Evolutionary conservation across 1,140 invertebrate species (phyloP).

Genomic region (Microplitis demolitor): DNA sequence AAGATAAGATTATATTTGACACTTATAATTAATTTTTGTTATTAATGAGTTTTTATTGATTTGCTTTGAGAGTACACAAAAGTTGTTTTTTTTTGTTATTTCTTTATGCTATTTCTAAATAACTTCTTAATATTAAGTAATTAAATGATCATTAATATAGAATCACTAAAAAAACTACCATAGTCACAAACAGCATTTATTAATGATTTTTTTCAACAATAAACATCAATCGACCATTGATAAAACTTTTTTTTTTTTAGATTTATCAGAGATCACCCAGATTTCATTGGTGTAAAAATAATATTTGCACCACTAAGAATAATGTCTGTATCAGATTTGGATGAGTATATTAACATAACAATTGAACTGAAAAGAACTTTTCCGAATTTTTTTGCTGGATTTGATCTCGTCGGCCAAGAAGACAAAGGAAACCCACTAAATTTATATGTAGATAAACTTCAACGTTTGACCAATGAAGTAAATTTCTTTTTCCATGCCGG

Average conservation of each 20-base stretch:
- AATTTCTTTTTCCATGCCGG: conserved; percentile 82
- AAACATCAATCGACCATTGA: no score
- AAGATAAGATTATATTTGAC: no score
- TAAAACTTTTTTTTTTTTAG: conserved; percentile 47
- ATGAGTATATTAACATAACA: conserved; percentile 58
- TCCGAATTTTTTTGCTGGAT: conserved; percentile 70
- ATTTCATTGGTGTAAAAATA: conserved; percentile 73
- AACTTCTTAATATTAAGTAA: no score
- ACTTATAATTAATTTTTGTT: no score
- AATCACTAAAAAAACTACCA: no score
- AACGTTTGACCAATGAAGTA: conserved; percentile 58
- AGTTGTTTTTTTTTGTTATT: no score
- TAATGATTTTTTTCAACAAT: no score
- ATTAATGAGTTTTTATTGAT: no score
- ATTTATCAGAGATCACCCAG: conserved; percentile 65
- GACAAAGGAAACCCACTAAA: conserved; percentile 60
- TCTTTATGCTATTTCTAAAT: no score
- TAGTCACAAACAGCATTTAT: no score
- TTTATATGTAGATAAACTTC: conserved; percentile 58
- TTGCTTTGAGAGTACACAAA: no score
- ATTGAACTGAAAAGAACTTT: conserved; percentile 54
- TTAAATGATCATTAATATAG: no score
- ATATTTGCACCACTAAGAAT: conserved; percentile 72
- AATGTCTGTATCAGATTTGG: conserved; percentile 47
- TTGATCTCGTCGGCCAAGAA: conserved; percentile 68